A percentile compares a stretch with the other conserved stretches of the same genome.
These are phyloP conservation scores for Pycnonotus jocosus DNA, from an alignment of 2,113 vertebrate species.

Conservation along the genomic window DNA sequence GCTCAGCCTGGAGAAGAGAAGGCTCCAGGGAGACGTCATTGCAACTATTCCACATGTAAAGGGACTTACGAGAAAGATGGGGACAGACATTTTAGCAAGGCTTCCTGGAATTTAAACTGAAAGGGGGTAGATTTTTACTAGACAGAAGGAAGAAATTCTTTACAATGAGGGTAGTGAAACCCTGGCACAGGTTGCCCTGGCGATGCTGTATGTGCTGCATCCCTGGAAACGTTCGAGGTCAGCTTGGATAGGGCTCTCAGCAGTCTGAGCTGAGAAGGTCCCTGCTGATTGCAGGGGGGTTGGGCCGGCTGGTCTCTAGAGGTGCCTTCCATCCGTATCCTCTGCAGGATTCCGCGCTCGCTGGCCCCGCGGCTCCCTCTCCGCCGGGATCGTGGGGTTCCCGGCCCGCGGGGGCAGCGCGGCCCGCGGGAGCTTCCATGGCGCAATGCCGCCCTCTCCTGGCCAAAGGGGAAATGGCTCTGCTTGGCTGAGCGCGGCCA, in stretches of 20 bases:
- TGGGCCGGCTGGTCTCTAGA: neutral
- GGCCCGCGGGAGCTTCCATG: too few species aligned
- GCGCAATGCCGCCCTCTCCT: neutral
- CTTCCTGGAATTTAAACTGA: neutral
- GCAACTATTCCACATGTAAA: neutral
- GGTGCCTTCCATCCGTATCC: accelerated
- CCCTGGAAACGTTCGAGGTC: neutral
- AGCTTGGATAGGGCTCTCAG: neutral
- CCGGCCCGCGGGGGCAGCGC: accelerated
- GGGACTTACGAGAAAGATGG: neutral
- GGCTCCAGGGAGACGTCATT: neutral
- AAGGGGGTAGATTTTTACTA: neutral
- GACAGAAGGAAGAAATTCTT: neutral
- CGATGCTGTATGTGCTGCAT: neutral
- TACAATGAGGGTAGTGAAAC: neutral
- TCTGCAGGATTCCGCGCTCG: accelerated
- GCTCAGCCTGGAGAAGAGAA: neutral
- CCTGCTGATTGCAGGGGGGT: too few species aligned
- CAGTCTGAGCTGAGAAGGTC: neutral
- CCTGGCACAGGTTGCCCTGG: neutral
- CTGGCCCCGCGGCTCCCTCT: accelerated
- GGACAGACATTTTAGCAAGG: neutral
- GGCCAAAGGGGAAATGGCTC: neutral
- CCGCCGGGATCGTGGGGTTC: accelerated
- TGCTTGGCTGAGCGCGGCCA: accelerated